phyloP scores from a whole-genome alignment of 2,113 vertebrate genomes.

The Aix galericulata region DNA sequence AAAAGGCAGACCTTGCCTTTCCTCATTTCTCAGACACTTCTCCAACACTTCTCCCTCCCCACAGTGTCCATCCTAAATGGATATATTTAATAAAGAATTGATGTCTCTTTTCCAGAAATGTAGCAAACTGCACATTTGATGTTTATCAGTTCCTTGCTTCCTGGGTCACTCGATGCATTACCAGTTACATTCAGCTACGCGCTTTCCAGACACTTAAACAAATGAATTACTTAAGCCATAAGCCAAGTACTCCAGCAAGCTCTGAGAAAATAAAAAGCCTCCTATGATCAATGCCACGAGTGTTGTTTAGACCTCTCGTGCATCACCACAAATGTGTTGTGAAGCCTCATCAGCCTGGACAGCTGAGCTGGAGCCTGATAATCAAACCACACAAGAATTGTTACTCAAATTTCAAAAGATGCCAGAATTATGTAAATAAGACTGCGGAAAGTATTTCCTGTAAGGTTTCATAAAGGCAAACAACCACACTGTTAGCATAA shows the following conservation, averaged over 20 bases:
- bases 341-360: neutral
- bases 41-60: neutral
- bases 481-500: neutral
- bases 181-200: neutral
- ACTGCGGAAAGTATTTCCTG: neutral
- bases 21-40: neutral
- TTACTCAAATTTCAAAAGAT: neutral
- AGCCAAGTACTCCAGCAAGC: neutral
- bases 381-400: no score
- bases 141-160: neutral
- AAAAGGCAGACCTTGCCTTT: neutral
- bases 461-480: neutral
- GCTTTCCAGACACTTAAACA: no score
- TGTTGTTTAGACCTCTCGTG: fast-evolving
- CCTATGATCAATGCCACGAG: no score
- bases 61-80: neutral
- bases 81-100: neutral
- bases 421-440: neutral
- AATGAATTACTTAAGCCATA: neutral
- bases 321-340: neutral
- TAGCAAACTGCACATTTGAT: neutral
- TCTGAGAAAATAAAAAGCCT: neutral
- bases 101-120: neutral
- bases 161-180: neutral
- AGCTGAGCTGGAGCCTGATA: neutral